phyloP scores from a whole-genome alignment of 2,113 vertebrate genomes.

The Pandion haliaetus region DNA sequence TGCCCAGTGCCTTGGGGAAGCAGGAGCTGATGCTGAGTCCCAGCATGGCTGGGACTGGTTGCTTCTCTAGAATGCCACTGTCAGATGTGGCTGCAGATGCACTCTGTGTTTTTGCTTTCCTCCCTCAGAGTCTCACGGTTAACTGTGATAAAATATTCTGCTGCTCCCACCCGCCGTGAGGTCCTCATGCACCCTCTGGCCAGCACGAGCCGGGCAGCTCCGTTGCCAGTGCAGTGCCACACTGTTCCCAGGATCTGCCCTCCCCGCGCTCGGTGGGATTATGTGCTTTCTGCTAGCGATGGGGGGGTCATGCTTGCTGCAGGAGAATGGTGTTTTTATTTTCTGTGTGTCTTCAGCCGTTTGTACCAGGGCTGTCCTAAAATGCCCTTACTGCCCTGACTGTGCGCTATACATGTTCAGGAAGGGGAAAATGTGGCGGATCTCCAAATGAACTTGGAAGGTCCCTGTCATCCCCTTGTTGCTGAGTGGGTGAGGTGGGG shows the following conservation, averaged over 20 bases:
- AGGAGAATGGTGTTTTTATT: background rate
- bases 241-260: background rate
- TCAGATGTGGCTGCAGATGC: background rate
- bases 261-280: background rate
- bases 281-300: background rate
- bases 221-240: rapidly evolving
- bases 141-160: background rate
- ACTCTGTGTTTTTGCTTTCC: background rate
- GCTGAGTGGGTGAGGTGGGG: background rate
- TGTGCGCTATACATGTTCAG: background rate
- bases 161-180: rapidly evolving
- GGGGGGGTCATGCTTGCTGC: background rate
- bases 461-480: background rate
- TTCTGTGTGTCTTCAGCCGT: background rate
- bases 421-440: background rate
- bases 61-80: background rate
- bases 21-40: background rate
- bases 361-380: background rate
- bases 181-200: too few species aligned
- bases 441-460: background rate
- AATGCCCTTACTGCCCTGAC: background rate
- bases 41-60: rapidly evolving
- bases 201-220: background rate
- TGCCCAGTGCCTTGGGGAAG: background rate
- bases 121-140: background rate